These are phyloP conservation scores for Biston stratarius DNA, from an alignment of 2,888 invertebrate genomes.

Conservation along the genomic window DNA sequence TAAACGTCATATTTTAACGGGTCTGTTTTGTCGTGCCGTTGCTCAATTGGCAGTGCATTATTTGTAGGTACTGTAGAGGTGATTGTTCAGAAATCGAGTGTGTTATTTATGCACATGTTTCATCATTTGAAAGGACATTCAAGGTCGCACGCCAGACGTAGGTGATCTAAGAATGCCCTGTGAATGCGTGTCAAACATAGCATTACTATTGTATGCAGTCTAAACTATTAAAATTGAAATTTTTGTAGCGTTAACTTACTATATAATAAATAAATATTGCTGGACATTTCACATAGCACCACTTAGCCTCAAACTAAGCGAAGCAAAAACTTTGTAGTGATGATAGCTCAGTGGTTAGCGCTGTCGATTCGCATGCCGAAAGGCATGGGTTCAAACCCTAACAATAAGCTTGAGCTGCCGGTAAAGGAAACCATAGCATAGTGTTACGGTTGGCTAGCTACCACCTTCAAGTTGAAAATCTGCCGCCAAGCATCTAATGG, in stretches of 20 bases:
- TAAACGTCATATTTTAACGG: constrained; percentile 76
- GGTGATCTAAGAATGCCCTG: constrained; percentile 9
- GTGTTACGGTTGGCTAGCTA: too few species aligned
- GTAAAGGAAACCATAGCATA: too few species aligned
- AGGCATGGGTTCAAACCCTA: too few species aligned
- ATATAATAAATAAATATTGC: too few species aligned
- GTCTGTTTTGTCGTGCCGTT: constrained; percentile 33
- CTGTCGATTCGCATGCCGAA: too few species aligned
- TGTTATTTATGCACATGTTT: constrained; percentile 44
- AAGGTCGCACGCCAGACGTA: constrained; percentile 18
- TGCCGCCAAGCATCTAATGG: too few species aligned
- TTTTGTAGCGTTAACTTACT: background rate
- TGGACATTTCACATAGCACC: too few species aligned
- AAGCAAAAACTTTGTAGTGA: too few species aligned
- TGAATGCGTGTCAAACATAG: constrained; percentile 16
- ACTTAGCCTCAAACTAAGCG: too few species aligned
- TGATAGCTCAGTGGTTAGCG: too few species aligned
- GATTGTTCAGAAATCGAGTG: constrained; percentile 53
- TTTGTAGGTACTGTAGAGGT: constrained; percentile 51
- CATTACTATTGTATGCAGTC: background rate
- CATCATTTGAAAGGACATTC: constrained; percentile 40
- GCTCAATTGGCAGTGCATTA: constrained; percentile 61
- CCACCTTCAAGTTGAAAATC: too few species aligned
- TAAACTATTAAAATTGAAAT: background rate
- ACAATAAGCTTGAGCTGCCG: too few species aligned